Base-by-base conservation (phyloP, 2,888 invertebrate species). In the Terebella lapidaria region DNA sequence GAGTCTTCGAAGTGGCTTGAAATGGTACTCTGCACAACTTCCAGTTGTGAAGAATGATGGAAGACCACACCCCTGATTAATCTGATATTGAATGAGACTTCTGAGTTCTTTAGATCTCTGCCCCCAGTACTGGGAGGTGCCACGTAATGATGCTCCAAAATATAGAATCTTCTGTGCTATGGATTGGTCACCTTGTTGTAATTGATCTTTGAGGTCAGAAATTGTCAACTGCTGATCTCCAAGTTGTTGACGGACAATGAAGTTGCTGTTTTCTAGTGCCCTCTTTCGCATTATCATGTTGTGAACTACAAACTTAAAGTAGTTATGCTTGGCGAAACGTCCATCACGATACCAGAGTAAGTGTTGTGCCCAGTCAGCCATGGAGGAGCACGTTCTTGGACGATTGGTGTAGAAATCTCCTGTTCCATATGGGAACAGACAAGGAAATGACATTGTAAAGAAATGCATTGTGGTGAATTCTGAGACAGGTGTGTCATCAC, bases 11-110 rank as follows among this genome's bases (percentile, higher is more conserved):
- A 70, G 53, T 3, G 70, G 65, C 57, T 67, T 67, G 28, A 70
- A 67, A 27, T 70, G 62, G 57, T 56, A 67, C 28, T 69, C 66
- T 29, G 68, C 68, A 64, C 69, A 70, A 52, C 68, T 70, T 1
- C 63, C 68, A 5, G 68, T 68, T 15, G 65, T 65, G 24, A 67
- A 68, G 67, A 65, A n/a, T n/a, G 67, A 66, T 42, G 66, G 67
- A 22, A 61, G 35, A 0, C 61, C 61, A 54, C 42, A 27, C 1
- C 58, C 61, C 24, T 26, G 5, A 56, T 60, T 55, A 26, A 61
- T 60, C 35, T 61, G n/a, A 47, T 47, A 61, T 27, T 61, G 54
- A 42, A 59, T 59, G 20, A 61, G 46, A n/a, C 59, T 1, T 25
- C 55, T 30, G 4, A 61, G 27, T 27, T 61, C 59, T 49, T 28